Evolutionary conservation across 2,113 vertebrate species (phyloP), one percentile per base, ranked within the genome.

Genomic region (Halichoeres trimaculatus): DNA sequence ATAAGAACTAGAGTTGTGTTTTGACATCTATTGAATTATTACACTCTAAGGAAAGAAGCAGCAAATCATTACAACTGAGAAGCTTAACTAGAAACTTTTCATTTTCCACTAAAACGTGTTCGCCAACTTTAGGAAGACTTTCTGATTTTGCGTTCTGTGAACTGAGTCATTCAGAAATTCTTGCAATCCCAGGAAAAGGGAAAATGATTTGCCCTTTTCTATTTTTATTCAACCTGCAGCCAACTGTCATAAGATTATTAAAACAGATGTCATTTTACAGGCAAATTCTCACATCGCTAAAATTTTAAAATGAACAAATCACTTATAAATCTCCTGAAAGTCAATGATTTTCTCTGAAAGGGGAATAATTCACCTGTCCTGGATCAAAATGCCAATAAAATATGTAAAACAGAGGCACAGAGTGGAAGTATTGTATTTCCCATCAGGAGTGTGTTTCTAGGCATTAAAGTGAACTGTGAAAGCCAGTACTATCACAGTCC

Each of bases 391-490:
- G 62, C 19, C 71, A 64, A 56, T 56, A 77, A 77, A 71, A 56
- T 65, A 40, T 34, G 47, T 30, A 24, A 45, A 66, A 54, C 14
- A 56, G 41, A 80, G 30, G 24, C 68, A 55, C 35, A 43, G 43
- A 74, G 51, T 73, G 67, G 58, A 74, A 68, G 65, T 73, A 58
- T 79, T 80, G 36, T 38, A 60, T 77, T 61, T 83, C 51, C 59
- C 54, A 81, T 72, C 68, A 73, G 52, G 43, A 26, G n/a, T 54
- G 8, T 41, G 64, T 80, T 84, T 84, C 62, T 73, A 82, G 75
- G 24, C 26, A 76, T 76, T 80, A 58, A 70, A 81, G 58, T 65
- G 51, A 78, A 80, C 62, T 43, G 63, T 9, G 12, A 24, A 52
- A 64, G 68, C 64, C 47, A 65, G 75, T 24, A 54, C 59, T 53